A percentile compares a stretch with the other conserved stretches of the same genome.
Conservation (phyloP, 2,113 vertebrate species). For the Pseudorhombus dupliciocellatus region DNA sequence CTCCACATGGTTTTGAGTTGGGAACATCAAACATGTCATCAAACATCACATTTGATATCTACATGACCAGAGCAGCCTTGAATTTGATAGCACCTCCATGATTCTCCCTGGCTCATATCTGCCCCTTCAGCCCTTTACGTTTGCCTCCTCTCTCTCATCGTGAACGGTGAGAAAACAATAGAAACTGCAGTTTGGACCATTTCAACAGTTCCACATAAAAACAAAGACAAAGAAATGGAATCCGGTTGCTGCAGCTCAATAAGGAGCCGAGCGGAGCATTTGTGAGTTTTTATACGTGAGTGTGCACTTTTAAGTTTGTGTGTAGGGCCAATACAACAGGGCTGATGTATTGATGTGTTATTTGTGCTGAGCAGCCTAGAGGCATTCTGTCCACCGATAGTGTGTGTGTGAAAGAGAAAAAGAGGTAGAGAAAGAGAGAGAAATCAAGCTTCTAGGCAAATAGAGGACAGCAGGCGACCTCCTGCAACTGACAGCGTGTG, state of each 20-base stretch:
- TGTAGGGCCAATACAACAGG: conserved; percentile 47
- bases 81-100: not conserved
- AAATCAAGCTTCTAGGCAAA: conserved; percentile 61
- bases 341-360: conserved; percentile 76
- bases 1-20: too few relatives aligned
- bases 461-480: conserved; percentile 67
- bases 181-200: conserved; percentile 13
- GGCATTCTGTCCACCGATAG: conserved; percentile 56
- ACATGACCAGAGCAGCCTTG: too few relatives aligned
- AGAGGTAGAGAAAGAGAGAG: conserved; percentile 7
- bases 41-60: too few relatives aligned
- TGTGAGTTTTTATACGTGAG: conserved; percentile 38
- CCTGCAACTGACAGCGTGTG: conserved; percentile 58
- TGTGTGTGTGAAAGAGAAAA: conserved; percentile 9
- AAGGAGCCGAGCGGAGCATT: conserved; percentile 3
- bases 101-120: not conserved
- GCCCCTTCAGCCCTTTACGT: not conserved
- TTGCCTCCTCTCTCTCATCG: not conserved
- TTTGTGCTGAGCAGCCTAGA: conserved; percentile 70
- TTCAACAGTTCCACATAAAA: conserved; percentile 25
- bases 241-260: conserved; percentile 35
- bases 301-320: conserved; percentile 59
- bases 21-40: too few relatives aligned
- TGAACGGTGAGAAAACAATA: not conserved
- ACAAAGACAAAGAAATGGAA: conserved; percentile 1